Percentiles rank a stretch among this genome's conserved stretches.
phyloP scores from a whole-genome alignment of 2,888 invertebrate genomes.

The Eristalis arbustorum region DNA sequence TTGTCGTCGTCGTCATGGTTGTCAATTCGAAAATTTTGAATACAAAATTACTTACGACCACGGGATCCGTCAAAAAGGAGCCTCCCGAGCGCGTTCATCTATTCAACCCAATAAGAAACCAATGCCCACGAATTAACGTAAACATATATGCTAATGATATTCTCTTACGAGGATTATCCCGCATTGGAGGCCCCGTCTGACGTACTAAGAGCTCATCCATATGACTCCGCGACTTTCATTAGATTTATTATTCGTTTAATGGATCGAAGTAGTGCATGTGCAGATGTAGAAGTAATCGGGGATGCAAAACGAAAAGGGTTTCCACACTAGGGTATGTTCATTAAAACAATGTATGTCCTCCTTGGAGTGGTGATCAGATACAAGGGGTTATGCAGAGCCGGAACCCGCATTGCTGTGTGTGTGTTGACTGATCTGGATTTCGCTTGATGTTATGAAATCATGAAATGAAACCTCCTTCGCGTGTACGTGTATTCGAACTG shows the following conservation, averaged over 20 bases:
- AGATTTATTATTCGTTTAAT: constrained; percentile 69
- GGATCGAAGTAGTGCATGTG: constrained; percentile 54
- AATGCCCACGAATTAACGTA: constrained; percentile 72
- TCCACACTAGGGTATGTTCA: constrained; percentile 42
- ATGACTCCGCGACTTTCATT: constrained; percentile 63
- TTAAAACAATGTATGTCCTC: constrained; percentile 61
- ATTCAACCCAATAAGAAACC: constrained; percentile 69
- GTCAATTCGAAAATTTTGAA: constrained; percentile 68
- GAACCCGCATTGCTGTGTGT: background rate
- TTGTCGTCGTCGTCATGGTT: constrained; percentile 56
- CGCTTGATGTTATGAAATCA: constrained; percentile 53
- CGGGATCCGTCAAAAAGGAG: constrained; percentile 64
- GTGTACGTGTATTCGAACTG: constrained; percentile 43
- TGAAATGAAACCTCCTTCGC: constrained; percentile 30
- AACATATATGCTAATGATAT: constrained; percentile 74
- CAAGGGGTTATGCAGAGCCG: background rate
- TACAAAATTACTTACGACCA: constrained; percentile 64
- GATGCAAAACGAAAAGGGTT: constrained; percentile 24
- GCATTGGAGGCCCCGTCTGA: constrained; percentile 23
- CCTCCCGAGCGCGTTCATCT: constrained; percentile 53
- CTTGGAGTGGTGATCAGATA: constrained; percentile 34
- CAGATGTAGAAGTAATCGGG: constrained; percentile 24
- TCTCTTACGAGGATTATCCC: constrained; percentile 71
- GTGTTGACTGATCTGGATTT: constrained; percentile 40
- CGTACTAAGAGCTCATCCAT: constrained; percentile 57